Conservation (phyloP, 2,888 invertebrate species). For the Chrysolina americana region DNA sequence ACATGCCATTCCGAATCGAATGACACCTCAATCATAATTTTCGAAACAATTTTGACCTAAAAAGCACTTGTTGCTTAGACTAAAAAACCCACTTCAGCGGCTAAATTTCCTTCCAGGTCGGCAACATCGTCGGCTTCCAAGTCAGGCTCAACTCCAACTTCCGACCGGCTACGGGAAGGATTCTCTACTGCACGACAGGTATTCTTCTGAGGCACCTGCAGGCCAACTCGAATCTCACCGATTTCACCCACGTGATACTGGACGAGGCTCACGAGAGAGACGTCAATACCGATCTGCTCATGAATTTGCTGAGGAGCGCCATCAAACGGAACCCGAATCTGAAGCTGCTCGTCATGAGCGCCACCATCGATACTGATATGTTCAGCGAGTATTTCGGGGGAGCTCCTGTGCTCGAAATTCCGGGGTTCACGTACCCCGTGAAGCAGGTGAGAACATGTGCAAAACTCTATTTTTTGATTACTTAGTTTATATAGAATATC, state of each 20-base stretch:
- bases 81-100: not conserved
- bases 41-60: too few species aligned
- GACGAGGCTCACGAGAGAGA: slow-evolving; percentile 85
- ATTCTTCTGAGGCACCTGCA: slow-evolving; percentile 68
- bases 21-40: too few species aligned
- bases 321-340: slow-evolving; percentile 72
- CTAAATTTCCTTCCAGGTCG: slow-evolving; percentile 69
- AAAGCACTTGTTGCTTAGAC: too few species aligned
- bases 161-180: slow-evolving; percentile 73
- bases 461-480: too few species aligned
- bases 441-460: slow-evolving; percentile 65
- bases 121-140: slow-evolving; percentile 78
- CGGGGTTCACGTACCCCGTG: slow-evolving; percentile 76
- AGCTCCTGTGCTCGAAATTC: slow-evolving; percentile 67
- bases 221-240: slow-evolving; percentile 69
- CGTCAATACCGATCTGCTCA: slow-evolving; percentile 78
- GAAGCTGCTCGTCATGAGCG: slow-evolving; percentile 81
- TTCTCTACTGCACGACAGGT: slow-evolving; percentile 82
- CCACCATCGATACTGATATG: slow-evolving; percentile 77
- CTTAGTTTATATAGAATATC: too few species aligned
- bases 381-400: slow-evolving; percentile 72
- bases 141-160: slow-evolving; percentile 74
- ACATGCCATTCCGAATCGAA: too few species aligned
- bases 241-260: slow-evolving; percentile 78
- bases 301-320: slow-evolving; percentile 73